Evolutionary conservation across 2,888 invertebrate species (phyloP).

Genomic region (Agelastica alni): DNA sequence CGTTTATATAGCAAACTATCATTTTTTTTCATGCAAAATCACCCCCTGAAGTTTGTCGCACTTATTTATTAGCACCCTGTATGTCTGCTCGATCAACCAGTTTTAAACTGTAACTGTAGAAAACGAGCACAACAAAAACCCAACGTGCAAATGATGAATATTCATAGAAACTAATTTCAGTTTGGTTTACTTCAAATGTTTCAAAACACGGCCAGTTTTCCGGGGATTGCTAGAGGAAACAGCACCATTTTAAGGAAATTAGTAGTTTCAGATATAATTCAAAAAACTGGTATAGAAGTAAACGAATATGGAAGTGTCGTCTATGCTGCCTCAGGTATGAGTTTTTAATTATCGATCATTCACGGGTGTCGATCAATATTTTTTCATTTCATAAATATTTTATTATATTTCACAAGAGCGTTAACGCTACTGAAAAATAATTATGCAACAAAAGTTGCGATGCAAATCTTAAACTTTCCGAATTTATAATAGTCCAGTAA

Average conservation of each 20-base stretch:
- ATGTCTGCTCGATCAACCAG: too few relatives aligned
- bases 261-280: conserved; percentile 70
- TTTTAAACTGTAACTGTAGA: conserved; percentile 12
- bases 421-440: too few relatives aligned
- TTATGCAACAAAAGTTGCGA: too few relatives aligned
- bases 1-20: too few relatives aligned
- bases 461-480: too few relatives aligned
- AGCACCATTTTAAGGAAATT: conserved; percentile 51
- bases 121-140: conserved; percentile 16
- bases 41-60: too few relatives aligned
- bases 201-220: conserved; percentile 70
- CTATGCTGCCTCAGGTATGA: conserved; percentile 69
- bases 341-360: conserved; percentile 3
- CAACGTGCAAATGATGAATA: conserved; percentile 18
- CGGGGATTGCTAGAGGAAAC: conserved; percentile 69
- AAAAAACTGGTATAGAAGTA: conserved; percentile 76
- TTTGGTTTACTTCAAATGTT: conserved; percentile 75
- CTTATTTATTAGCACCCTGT: too few relatives aligned
- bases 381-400: too few relatives aligned
- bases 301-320: conserved; percentile 76
- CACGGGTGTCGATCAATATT: too few relatives aligned
- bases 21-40: too few relatives aligned
- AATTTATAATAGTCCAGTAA: too few relatives aligned
- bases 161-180: conserved; percentile 52
- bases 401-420: too few relatives aligned